phyloP scores from a whole-genome alignment of 2,888 invertebrate genomes.

The Cremastinae sp. region DNA sequence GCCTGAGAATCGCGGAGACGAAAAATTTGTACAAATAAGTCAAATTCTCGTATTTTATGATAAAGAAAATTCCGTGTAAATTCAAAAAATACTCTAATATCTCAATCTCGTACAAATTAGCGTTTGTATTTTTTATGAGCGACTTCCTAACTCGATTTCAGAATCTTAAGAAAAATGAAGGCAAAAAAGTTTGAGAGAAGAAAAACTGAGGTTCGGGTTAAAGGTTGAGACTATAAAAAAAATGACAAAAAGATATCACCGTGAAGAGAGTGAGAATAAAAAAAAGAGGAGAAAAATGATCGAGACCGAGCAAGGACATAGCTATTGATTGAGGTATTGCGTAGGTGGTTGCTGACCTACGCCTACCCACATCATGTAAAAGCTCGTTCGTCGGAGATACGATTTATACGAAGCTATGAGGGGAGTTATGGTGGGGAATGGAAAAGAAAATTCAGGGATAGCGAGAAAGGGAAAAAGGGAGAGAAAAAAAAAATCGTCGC shows the following conservation, averaged over 20 bases:
- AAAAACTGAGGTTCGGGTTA: too few species aligned
- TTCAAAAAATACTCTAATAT: too few species aligned
- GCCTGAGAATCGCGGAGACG: too few species aligned
- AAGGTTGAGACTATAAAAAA: neutral
- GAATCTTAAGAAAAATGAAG: too few species aligned
- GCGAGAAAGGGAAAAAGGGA: slow-evolving; percentile 7
- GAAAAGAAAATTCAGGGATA: neutral
- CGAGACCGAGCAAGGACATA: slow-evolving; percentile 20
- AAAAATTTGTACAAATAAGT: too few species aligned
- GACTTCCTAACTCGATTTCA: too few species aligned
- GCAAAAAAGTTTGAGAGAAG: neutral
- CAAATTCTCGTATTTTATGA: too few species aligned
- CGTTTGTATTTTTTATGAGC: too few species aligned
- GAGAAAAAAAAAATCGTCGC: slow-evolving; percentile 39
- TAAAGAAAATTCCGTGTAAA: too few species aligned
- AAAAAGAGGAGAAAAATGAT: slow-evolving; percentile 15
- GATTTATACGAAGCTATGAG: slow-evolving; percentile 19
- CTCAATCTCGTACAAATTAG: too few species aligned
- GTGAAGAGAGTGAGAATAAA: slow-evolving; percentile 24
- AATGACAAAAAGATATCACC: slow-evolving; percentile 28
- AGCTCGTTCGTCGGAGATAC: slow-evolving; percentile 27
- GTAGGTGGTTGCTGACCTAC: slow-evolving; percentile 78
- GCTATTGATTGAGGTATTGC: slow-evolving; percentile 69
- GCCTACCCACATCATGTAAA: slow-evolving; percentile 68
- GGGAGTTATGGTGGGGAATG: neutral